phyloP scores from a whole-genome alignment of 2,797 vertebrate genomes.

The Pseudochromis fuscus region DNA sequence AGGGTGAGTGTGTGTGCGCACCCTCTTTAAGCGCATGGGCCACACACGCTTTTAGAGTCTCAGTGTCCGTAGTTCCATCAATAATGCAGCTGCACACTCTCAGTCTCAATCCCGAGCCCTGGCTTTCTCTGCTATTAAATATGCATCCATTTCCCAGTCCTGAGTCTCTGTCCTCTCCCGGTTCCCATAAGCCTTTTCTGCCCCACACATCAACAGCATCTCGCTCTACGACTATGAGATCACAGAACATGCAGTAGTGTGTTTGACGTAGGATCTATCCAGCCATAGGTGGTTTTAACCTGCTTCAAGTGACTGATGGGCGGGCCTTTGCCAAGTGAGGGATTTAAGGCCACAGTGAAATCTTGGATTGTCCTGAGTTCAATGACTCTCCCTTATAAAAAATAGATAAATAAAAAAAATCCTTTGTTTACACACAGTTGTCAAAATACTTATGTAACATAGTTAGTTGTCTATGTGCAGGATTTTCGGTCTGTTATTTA shows the following conservation, averaged over 20 bases:
- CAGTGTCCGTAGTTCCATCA: conserved; percentile 75
- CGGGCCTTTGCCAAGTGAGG: not conserved
- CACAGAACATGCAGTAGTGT: conserved; percentile 4
- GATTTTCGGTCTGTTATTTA: not conserved
- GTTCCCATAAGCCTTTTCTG: conserved; percentile 57
- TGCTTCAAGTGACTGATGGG: conserved; percentile 4
- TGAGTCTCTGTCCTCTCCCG: conserved; percentile 65
- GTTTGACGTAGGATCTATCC: conserved; percentile 13
- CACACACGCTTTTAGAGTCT: conserved; percentile 71
- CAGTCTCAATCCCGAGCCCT: conserved; percentile 63
- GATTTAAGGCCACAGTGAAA: conserved; percentile 6
- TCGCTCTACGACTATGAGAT: conserved; percentile 28
- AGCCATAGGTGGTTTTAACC: conserved; percentile 27
- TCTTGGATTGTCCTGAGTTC: not conserved
- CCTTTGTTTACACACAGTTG: not conserved
- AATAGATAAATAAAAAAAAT: too few relatives aligned
- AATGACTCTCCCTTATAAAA: not conserved
- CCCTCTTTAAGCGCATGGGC: conserved; percentile 39
- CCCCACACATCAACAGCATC: conserved; percentile 23
- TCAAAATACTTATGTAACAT: not conserved
- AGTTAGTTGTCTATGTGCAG: not conserved
- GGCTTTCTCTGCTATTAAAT: conserved; percentile 80
- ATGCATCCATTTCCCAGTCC: conserved; percentile 78
- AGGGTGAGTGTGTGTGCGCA: conserved; percentile 30
- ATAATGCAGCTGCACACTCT: conserved; percentile 81